Evolutionary conservation across 2,888 invertebrate species (phyloP), one percentile per base, ranked within the genome.

Genomic region (Apamea monoglypha): DNA sequence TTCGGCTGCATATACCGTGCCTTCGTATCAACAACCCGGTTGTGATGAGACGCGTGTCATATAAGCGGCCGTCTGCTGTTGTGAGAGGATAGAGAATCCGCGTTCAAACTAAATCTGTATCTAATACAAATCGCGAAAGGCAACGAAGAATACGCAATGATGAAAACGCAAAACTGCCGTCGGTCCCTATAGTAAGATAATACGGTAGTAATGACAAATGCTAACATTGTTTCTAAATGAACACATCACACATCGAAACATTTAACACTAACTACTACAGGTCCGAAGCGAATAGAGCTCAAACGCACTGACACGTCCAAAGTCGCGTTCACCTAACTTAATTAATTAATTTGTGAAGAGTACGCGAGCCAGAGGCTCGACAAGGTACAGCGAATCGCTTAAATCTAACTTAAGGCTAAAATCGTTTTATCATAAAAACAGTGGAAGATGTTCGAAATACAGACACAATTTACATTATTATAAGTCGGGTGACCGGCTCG

Each of bases 161-260:
- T 93, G 91, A 91, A 90, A 92, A 94, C 89, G 89, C 90, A 90
- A 90, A 90, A 90, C 91, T 89, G 90, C 88, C 93, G 92, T 93
- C 95, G 95, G 94, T 93, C 94, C 94, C 94, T 94, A 94, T 92
- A 92, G 91, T 92, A 91, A 91, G 90, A 90, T 91, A 93, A 92
- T 90, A 91, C 92, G 91, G 91, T 92, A 83, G 84, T 90, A 92
- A 94, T 94, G 95, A 94, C 94, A 94, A 94, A 94, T 93, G 94
- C 95, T 95, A 95, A 93, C 90, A 91, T 93, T 91, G 94, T 94
- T 94, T 94, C 94, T 94, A 95, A 94, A 94, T 96, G 96, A 96
- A 96, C 96, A 96, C 96, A 96, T 95, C 93, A 95, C 94, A 96
- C 95, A 95, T 93, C 93, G 94, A 96, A 95, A 96, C 96, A 95